Percentiles rank a stretch among this genome's conserved stretches.
These are phyloP conservation scores for Apaloderma vittatum DNA, from an alignment of 2,113 vertebrate genomes.

Conservation along the genomic window DNA sequence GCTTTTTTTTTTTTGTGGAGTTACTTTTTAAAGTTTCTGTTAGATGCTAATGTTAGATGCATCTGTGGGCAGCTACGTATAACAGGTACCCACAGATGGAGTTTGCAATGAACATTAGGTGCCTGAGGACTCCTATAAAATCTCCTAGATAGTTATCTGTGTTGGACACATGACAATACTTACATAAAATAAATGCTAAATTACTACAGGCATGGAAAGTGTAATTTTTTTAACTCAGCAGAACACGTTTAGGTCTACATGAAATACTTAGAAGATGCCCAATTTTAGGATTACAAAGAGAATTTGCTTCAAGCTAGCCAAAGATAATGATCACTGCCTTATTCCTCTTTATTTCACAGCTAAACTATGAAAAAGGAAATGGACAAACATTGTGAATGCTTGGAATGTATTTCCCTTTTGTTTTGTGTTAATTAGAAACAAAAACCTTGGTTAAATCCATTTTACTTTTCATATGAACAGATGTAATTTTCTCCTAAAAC, in stretches of 20 bases:
- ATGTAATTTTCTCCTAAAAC: background rate
- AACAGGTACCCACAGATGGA: background rate
- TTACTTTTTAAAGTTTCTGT: background rate
- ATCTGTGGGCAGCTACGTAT: background rate
- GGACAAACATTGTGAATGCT: background rate
- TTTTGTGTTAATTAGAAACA: background rate
- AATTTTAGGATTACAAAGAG: background rate
- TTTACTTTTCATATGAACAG: background rate
- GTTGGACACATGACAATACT: background rate
- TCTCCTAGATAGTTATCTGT: background rate
- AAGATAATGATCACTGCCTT: background rate
- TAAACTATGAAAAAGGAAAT: background rate
- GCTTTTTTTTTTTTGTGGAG: background rate
- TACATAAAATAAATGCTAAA: background rate
- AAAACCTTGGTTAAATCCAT: background rate
- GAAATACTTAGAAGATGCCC: background rate
- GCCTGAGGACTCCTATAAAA: background rate
- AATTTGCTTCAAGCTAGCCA: background rate
- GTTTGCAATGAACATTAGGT: background rate
- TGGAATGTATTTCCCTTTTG: background rate
- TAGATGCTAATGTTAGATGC: background rate
- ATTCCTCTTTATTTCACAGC: background rate
- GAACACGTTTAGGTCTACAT: background rate
- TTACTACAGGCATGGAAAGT: background rate
- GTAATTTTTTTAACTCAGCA: background rate